Percentiles rank a stretch among this genome's conserved stretches.
Conservation (phyloP, 2,797 vertebrate species). For the Catamblyrhynchus diadema region DNA sequence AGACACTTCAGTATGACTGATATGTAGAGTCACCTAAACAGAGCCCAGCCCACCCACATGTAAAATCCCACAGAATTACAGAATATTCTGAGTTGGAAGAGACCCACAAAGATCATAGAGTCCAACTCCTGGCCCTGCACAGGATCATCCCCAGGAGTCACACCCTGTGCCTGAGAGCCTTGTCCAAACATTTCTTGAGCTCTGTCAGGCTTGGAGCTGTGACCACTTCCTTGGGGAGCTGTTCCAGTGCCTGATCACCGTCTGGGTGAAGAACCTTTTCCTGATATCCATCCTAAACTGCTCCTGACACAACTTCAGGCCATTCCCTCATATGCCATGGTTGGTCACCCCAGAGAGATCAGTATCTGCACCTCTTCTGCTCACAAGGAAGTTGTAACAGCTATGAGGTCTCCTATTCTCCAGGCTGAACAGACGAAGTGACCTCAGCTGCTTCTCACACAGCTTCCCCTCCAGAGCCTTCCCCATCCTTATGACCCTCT, state of each 20-base stretch:
- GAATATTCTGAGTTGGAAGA: not conserved
- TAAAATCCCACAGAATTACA: not conserved
- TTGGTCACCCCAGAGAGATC: not conserved
- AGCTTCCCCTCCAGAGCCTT: not conserved
- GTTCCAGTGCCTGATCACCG: fast-evolving
- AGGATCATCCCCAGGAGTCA: not conserved
- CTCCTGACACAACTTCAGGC: not conserved
- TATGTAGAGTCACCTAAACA: not conserved
- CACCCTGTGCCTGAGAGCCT: fast-evolving
- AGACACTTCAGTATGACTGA: not conserved
- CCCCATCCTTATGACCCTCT: not conserved
- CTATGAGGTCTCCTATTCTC: not conserved
- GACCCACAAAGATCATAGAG: not conserved
- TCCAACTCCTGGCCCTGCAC: not conserved
- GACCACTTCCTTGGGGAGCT: not conserved
- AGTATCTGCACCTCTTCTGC: not conserved
- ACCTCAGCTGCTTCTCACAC: not conserved
- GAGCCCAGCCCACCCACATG: not conserved
- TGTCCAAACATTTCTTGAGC: fast-evolving
- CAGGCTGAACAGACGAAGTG: not conserved
- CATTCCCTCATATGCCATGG: fast-evolving
- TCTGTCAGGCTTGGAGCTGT: not conserved
- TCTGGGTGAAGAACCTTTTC: not conserved
- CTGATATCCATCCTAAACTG: not conserved
- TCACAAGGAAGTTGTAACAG: fast-evolving